These are phyloP conservation scores for Maccullochella peelii DNA, from an alignment of 2,113 vertebrate genomes.

Conservation along the genomic window DNA sequence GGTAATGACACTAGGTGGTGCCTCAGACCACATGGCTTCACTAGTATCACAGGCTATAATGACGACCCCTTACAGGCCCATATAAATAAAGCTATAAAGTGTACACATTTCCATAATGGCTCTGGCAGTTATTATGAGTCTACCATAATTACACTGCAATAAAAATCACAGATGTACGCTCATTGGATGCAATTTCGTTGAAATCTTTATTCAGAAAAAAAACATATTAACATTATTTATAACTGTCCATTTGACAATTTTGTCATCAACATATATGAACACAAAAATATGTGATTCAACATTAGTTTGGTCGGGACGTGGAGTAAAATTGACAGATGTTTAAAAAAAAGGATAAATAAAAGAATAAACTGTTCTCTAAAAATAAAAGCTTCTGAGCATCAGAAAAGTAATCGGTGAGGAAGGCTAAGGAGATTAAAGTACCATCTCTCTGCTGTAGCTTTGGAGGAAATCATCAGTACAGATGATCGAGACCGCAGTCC, in stretches of 20 bases:
- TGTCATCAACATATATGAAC: constrained; percentile 77
- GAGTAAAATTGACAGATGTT: constrained; percentile 54
- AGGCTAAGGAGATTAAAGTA: constrained; percentile 61
- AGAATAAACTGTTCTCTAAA: constrained; percentile 70
- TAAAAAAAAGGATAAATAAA: constrained; percentile 55
- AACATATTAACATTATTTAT: constrained; percentile 83
- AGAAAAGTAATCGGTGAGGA: constrained; percentile 68
- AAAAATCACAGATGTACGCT: constrained; percentile 62
- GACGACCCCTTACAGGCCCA: neutral
- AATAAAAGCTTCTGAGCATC: constrained; percentile 71
- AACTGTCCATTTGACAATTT: constrained; percentile 77
- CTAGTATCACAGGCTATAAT: neutral
- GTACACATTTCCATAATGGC: constrained; percentile 15
- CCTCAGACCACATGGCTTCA: constrained; percentile 1
- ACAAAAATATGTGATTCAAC: constrained; percentile 79
- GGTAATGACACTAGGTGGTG: constrained; percentile 57
- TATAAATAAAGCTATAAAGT: constrained; percentile 24
- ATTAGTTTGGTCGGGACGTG: constrained; percentile 65
- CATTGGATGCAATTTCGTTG: constrained; percentile 83
- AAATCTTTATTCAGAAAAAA: constrained; percentile 85
- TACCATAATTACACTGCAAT: constrained; percentile 34
- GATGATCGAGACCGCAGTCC: constrained; percentile 46
- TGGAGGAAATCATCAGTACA: constrained; percentile 58
- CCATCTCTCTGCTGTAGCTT: constrained; percentile 71
- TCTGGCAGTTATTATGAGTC: neutral